Evolutionary conservation across 2,113 vertebrate species (phyloP).

Genomic region (Cebidichthys violaceus): DNA sequence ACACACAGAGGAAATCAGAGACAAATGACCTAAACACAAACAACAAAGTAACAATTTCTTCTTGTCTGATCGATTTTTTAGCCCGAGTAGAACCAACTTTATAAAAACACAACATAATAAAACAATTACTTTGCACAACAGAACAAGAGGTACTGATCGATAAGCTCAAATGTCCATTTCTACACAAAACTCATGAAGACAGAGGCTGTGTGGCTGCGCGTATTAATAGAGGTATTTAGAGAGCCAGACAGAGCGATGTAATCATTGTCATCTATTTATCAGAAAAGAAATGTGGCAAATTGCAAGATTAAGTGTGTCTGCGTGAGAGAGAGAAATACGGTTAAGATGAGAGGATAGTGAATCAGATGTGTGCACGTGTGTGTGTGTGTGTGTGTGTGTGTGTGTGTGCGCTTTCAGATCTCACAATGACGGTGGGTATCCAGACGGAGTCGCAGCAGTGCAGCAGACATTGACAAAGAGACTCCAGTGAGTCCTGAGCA

Average conservation of each 20-base stretch:
- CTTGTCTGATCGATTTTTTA: conserved; percentile 2
- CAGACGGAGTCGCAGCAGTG: conserved; percentile 89
- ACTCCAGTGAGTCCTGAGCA: conserved; percentile 85
- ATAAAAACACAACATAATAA: neutral
- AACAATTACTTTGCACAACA: conserved; percentile 1
- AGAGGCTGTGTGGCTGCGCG: conserved; percentile 15
- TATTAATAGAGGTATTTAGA: conserved; percentile 48
- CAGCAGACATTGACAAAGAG: conserved; percentile 90
- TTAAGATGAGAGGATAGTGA: conserved; percentile 24
- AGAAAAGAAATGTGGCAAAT: conserved; percentile 18
- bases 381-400: conserved; percentile 40
- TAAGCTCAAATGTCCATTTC: neutral
- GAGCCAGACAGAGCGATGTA: neutral
- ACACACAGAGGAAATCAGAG: conserved; percentile 24
- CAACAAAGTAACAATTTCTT: neutral
- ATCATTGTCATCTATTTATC: conserved; percentile 40
- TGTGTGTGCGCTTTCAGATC: conserved; percentile 44
- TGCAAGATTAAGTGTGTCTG: conserved; percentile 34
- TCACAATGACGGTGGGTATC: conserved; percentile 91
- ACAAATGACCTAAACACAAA: conserved; percentile 17
- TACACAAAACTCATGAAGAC: conserved; percentile 41
- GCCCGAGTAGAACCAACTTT: conserved; percentile 13
- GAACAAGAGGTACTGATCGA: conserved; percentile 19
- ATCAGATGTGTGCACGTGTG: conserved; percentile 24
- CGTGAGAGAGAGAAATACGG: neutral